Conservation (phyloP, 2,113 vertebrate species). For the Elephantulus edwardii region DNA sequence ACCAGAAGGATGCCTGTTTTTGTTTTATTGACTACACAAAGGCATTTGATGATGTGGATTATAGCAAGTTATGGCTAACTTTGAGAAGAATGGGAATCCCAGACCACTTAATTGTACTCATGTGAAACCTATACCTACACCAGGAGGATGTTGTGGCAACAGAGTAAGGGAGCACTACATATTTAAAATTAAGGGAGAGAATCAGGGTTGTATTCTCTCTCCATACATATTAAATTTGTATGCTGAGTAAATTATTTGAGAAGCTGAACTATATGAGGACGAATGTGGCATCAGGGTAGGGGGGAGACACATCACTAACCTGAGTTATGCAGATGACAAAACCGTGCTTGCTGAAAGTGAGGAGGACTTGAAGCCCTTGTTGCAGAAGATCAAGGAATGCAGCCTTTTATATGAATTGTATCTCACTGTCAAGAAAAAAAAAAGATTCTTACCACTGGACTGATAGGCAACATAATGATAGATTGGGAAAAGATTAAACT, state of each 20-base stretch:
- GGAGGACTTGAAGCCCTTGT: too few species aligned
- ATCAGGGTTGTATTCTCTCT: background rate
- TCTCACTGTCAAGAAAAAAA: background rate
- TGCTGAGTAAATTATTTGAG: background rate
- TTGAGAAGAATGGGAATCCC: background rate
- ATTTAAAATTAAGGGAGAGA: background rate
- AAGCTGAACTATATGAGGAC: too few species aligned
- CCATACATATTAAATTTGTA: background rate
- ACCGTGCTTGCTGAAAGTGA: too few species aligned
- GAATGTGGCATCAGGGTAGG: too few species aligned
- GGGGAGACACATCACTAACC: too few species aligned
- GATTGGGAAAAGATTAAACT: too few species aligned
- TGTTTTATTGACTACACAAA: background rate
- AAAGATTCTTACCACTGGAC: background rate
- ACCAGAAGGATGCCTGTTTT: background rate
- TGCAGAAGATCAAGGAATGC: too few species aligned
- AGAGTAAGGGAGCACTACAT: background rate
- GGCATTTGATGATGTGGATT: background rate
- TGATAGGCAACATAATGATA: background rate
- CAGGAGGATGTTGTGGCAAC: too few species aligned
- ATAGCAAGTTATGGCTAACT: background rate
- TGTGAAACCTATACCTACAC: too few species aligned
- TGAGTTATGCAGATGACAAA: too few species aligned
- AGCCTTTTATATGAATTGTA: too few species aligned
- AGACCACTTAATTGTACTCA: too few species aligned